Evolutionary conservation across 1,140 invertebrate genomes (phyloP), one percentile per base, ranked within the genome.

Genomic region (Steinernema khuongi): DNA sequence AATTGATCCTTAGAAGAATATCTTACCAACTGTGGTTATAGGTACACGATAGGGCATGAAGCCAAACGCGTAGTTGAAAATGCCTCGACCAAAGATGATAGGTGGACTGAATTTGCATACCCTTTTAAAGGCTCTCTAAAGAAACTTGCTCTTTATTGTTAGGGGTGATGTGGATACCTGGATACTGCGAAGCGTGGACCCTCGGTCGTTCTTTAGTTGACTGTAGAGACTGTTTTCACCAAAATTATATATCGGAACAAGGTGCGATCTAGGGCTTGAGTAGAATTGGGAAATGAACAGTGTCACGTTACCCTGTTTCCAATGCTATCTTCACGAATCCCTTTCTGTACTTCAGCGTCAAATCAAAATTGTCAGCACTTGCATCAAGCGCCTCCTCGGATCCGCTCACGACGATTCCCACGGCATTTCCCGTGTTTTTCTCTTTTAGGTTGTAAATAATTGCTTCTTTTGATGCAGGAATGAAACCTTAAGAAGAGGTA

Each of bases 201-300:
- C 70, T 18, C 19, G 71, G 4, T 74, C 30, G 73, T 26, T 33
- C n/a, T 36, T 0, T 1, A 91, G 81, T 80, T 94, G 93, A 76
- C 90, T 88, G 85, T 91, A 96, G 0, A 95, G 83, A 79, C 95
- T 92, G 18, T 91, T 92, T 86, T 97, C 94, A 0, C 93, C 93
- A 86, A 96, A 97, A 0, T 92, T 91, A 81, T 94, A 90, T 0
- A 93, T 90, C 7, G 94, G 94, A 0, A 96, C 93, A 66, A 97
- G 85, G 0, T 91, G 87, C 1, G 91, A 89, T 91, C 50, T 60
- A 22, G 26, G n/a, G n/a, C n/a, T n/a, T 7, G 36, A n/a, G n/a
- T 11, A 7, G 7, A 41, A 7, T 11, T 41, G 7, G 7, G 7
- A 41, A 7, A 41, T n/a, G 7, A 7, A 11, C n/a, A 7, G 7